Base-by-base conservation (phyloP, 2,797 vertebrate genomes). In the Crax fasciolata region DNA sequence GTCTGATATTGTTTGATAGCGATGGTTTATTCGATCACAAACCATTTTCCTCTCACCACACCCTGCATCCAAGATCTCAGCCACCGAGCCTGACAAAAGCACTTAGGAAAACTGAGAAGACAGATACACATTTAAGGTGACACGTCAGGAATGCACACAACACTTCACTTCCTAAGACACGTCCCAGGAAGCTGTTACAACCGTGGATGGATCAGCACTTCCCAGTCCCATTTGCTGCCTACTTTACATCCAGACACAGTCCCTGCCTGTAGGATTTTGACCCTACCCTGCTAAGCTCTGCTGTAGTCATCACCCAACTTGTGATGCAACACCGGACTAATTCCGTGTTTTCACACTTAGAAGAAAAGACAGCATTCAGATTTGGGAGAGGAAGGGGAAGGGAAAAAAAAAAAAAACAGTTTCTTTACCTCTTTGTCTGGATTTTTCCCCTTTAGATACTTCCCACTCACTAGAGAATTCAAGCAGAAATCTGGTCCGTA, bases 381-480 rank as follows among this genome's bases (percentile, higher is more conserved):
- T 13, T 49, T 48, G 7, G 44, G n/a, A 48, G n/a, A 3, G 10
- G 55, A 30, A 57, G n/a, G 55, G n/a, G n/a, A 21, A 32, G 17
- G 52, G 16, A 15, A 24, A 51, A 35, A 61, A 58, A 72, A 30
- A 32, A 1, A 72, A 9, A 17, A 44, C 32, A 59, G 89, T 93
- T 78, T 85, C 43, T 75, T 85, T 43, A 61, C 17, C 21, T 79
- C 32, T 23, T 16, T 52, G 67, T 35, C n/a, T 89, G 46, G 66
- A 87, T 65, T 86, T 43, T 2, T 11, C 14, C 8, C 17, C 13
- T 83, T 59, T 43, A 78, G 77, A 77, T n/a, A 75, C 67, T 80
- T 81, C 89, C 94, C 76, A 92, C 92, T 61, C 59, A 25, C 62
- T 11, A 38, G 21, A 81, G 76, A 95, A 96, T 91, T 93, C 63